Base-by-base conservation (phyloP, 2,113 vertebrate genomes). In the Chaetodon auriga region DNA sequence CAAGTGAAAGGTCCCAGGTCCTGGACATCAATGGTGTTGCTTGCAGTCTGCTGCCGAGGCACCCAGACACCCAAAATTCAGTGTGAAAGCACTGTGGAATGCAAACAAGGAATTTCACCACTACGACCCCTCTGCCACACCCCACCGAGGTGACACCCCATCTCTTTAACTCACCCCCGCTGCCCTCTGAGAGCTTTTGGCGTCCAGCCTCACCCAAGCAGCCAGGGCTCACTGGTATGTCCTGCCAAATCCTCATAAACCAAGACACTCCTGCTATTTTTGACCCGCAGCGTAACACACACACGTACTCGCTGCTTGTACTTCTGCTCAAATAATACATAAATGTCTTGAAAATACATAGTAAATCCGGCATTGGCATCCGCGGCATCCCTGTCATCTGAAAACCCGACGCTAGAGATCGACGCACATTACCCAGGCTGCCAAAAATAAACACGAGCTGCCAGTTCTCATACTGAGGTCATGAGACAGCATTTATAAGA, bases 371-470 rank as follows among this genome's bases (percentile, higher is more conserved):
- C 35, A n/a, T 54, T 81, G 90, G 87, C 64, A 92, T 90, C 51
- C n/a, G 48, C 82, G 89, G 88, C 73, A 92, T 91, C 19, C 58
- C 10, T 54, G 89, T 65, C 87, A 90, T 91, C 66, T 84, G 80
- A 61, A 61, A 80, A 78, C 82, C 75, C 80, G 75, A 75, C 87
- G 65, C 75, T 79, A 58, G 58, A 25, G 6, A 75, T 80, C 45
- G 41, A 54, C 36, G 18, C 54, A 66, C 75, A 63, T 82, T 61
- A 74, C 70, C 78, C 80, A 6, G 23, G 49, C 80, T 61, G 85
- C 89, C 88, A 88, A 74, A 90, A 92, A 92, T 93, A 92, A 82
- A 89, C 87, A 48, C 0, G 36, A 84, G 57, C 80, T 43, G 54
- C 61, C 68, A 79, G 84, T 60, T 25, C 43, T 81, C 66, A 71